Base-by-base conservation (phyloP, 1,140 invertebrate genomes). In the Wiebesia pumilae region DNA sequence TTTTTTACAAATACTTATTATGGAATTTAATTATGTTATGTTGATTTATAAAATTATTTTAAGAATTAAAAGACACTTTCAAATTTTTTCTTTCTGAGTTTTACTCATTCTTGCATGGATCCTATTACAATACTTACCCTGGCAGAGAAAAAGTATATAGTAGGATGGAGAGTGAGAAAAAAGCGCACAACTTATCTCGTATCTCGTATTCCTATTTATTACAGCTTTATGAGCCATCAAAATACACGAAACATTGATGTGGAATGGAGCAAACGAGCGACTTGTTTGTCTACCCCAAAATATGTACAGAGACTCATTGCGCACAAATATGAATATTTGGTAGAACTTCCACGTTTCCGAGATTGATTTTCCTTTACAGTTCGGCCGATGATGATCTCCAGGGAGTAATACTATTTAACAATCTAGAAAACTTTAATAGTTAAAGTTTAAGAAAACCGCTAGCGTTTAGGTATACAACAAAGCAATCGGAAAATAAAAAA, bases 361-460 rank as follows among this genome's bases (percentile, higher is more conserved):
- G 14, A 62, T 33, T 62, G 30, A 30, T 78, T 79, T 54, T 87
- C 40, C 14, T 62, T 62, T 88, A 47, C 73, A 24, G 27, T 69
- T 78, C 78, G 88, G 87, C 89, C 89, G 43, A 71, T 87, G 86
- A 86, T 78, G 87, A 90, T 92, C 91, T 92, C 92, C 83, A 88
- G 92, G 92, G 91, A 91, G 91, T 90, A 91, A 92, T 93, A 91
- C 91, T 90, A 91, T 90, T 89, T 90, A 86, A 62, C 88, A 87
- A 30, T 33, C 24, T 24, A 19, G 90, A 92, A 92, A 93, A 92
- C 92, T 92, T 93, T 88, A 89, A 90, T 90, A 91, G 90, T 90
- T 88, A 89, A 93, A 92, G 91, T 92, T 92, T 91, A 92, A 92
- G 90, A 93, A 91, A 93, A 91, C 91, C 88, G 88, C 86, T 2